Base-by-base conservation (phyloP, 2,797 vertebrate species). In the Falco biarmicus region DNA sequence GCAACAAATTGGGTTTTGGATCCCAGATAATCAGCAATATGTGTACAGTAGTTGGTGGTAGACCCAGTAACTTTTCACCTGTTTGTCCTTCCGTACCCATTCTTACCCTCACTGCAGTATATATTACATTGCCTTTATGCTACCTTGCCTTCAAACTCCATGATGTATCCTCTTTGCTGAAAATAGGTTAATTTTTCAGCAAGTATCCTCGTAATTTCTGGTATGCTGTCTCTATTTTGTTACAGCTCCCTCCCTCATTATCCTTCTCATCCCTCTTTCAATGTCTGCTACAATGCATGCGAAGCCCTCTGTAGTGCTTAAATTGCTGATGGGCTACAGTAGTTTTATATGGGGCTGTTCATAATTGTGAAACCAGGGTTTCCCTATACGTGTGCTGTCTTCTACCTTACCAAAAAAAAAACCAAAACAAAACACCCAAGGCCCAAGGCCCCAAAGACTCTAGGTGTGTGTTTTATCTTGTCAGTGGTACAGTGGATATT, bases 181-280 rank as follows among this genome's bases (percentile, higher is more conserved):
- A 75, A 70, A 56, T 13, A 71, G 45, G 68, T 5, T 41, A 29
- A 28, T 12, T 84, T 57, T 71, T 75, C 48, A 61, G 26, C 37
- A 48, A 31, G 26, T 76, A 22, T 17, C 45, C 26, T 73, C 16
- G 3, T 48, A 5, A 26, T 45, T 82, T 83, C 41, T 70, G 34
- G 47, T 34, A 9, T 0, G 0, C 41, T 60, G 22, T 48, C 50
- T 34, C 25, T 48, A 0, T 56, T 77, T 25, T 9, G 5, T 68
- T 78, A 48, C 11, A 61, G 41, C 32, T 83, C 20, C 32, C 32
- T 83, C 20, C 32, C 17, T 79, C 57, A 9, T 28, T 50, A 5
- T 34, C 69, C 28, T 88, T 56, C 48, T 66, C 18, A 13, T 34
- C 34, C 32, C 39, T 78, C 19, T 61, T 32, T 53, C 47, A 61